Base-by-base conservation (phyloP, 2,113 vertebrate species). In the Acinonyx jubatus region DNA sequence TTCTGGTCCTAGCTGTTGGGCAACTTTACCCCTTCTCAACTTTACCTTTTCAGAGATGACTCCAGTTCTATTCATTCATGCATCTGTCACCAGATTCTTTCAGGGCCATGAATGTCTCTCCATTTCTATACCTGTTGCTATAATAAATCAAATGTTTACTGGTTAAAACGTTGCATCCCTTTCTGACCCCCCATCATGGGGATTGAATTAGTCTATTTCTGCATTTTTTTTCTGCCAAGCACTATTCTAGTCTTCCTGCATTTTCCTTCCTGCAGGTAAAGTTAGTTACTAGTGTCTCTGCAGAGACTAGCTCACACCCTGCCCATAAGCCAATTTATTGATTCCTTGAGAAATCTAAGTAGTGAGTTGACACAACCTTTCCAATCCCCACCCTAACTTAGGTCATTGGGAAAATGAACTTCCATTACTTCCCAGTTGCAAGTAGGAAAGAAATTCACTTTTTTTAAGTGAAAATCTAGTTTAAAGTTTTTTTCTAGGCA, bases 281-380 rank as follows among this genome's bases (percentile, higher is more conserved):
- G 9, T 57, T 90, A 19, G 1, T 78, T 68, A 76, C 19, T 50
- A 83, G 4, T 48, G 2, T 65, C 50, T 93, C 38, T 92, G n/a
- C 25, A 94, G 86, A 94, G 8, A 88, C 1, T 4, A 88, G 16
- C n/a, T 84, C 21, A 93, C 7, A 45, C 8, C 4, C 41, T 90
- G 23, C 4, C 15, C 14, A 33, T 55, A 21, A 31, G 33, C 13
- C 36, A 50, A 27, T 91, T 79, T 61, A 81, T 55, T 71, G 74
- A 90, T 68, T 68, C 52, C 9, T 93, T 86, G 52, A 97, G 66
- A 69, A 96, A 90, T 76, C 21, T 65, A 78, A 91, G n/a, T 87
- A 45, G 4, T 92, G 13, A 6, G 9, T 33, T 84, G 38, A 90
- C 29, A 83, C 18, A 82, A 50, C 7, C 19, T n/a, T 86, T 97